Percentiles rank a stretch among this genome's conserved stretches.
Conservation (phyloP, 2,113 vertebrate genomes). For the Sula dactylatra region DNA sequence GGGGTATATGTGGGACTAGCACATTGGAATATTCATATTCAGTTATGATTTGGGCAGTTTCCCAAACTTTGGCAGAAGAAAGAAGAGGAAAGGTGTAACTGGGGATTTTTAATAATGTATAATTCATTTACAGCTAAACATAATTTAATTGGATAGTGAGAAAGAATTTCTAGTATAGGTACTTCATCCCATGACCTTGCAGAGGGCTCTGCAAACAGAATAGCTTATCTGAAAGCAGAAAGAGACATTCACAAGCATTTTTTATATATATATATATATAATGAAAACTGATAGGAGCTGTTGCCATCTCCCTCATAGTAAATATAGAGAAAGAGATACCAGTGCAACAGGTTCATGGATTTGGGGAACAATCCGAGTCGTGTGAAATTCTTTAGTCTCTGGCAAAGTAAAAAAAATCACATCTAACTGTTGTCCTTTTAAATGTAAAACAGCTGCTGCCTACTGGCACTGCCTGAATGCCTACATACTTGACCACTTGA, state of each 20-base stretch:
- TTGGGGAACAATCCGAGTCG: background rate
- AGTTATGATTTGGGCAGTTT: background rate
- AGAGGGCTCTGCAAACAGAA: background rate
- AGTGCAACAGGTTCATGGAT: slow-evolving; percentile 35
- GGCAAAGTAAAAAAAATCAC: slow-evolving; percentile 10
- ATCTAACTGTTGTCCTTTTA: slow-evolving; percentile 12
- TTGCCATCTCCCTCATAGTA: slow-evolving; percentile 1
- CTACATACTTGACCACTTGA: slow-evolving; percentile 18
- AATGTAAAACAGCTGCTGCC: slow-evolving; percentile 32
- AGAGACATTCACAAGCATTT: background rate
- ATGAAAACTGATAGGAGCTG: background rate
- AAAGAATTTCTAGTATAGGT: background rate
- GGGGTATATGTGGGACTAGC: background rate
- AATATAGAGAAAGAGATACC: slow-evolving; percentile 38
- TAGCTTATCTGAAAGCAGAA: background rate
- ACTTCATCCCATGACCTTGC: background rate
- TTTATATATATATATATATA: background rate
- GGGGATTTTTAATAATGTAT: background rate
- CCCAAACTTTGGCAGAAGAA: background rate
- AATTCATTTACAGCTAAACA: background rate
- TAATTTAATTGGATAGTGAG: background rate
- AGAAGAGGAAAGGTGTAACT: background rate
- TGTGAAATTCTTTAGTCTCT: slow-evolving; percentile 19
- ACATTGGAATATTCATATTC: background rate
- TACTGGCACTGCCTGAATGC: background rate